Evolutionary conservation across 1,140 invertebrate genomes (phyloP).

Genomic region (Zaprionus camerounensis): DNA sequence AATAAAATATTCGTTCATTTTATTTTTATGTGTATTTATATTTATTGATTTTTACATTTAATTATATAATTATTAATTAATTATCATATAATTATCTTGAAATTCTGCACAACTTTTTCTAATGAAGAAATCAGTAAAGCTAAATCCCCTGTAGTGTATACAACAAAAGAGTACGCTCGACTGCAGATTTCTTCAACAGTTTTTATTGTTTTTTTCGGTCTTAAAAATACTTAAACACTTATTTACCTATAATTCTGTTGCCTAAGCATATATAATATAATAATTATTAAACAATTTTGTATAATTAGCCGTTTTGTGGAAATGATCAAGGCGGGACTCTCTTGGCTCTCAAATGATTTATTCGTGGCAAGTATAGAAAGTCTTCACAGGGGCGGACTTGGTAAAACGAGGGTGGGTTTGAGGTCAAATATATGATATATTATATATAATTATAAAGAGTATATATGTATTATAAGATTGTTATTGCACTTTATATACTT

Average conservation of each 20-base stretch:
- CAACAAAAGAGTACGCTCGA: neutral
- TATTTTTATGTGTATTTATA: no score
- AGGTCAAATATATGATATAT: no score
- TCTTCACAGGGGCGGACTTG: neutral
- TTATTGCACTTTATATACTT: neutral
- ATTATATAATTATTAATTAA: no score
- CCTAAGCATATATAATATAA: neutral
- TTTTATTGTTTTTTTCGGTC: neutral
- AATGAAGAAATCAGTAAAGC: no score
- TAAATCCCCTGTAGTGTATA: neutral
- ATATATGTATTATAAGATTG: neutral
- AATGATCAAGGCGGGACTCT: neutral
- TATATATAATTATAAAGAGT: no score
- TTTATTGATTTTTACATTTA: no score
- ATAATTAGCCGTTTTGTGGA: neutral
- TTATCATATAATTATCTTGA: no score
- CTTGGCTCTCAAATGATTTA: constrained; percentile 11
- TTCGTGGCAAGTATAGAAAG: constrained; percentile 8
- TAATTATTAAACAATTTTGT: constrained; percentile 3
- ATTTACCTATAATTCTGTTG: neutral
- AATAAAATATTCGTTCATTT: no score
- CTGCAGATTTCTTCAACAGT: neutral
- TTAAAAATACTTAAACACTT: neutral
- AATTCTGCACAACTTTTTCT: no score
- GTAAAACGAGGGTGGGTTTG: neutral